phyloP scores from a whole-genome alignment of 2,888 invertebrate species.

The Nephrotoma appendiculata region DNA sequence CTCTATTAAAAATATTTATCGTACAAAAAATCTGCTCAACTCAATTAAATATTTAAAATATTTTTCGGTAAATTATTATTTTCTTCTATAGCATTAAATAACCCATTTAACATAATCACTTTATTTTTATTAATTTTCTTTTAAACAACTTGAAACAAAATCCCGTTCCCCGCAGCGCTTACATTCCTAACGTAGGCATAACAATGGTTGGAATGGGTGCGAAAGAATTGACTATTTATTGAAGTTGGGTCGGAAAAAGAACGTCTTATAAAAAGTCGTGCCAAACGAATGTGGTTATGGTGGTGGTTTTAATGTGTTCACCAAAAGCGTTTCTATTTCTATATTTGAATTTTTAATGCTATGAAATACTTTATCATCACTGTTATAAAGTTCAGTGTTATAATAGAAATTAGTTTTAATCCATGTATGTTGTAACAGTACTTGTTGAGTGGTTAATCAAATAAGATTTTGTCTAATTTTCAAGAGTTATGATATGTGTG shows the following conservation, averaged over 20 bases:
- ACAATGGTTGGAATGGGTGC: background rate
- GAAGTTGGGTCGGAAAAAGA: background rate
- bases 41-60: background rate
- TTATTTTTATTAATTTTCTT: background rate
- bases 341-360: background rate
- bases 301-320: background rate
- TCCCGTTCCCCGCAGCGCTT: background rate
- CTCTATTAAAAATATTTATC: background rate
- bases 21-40: background rate
- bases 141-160: background rate
- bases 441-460: background rate
- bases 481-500: background rate
- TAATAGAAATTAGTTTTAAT: background rate
- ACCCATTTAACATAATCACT: background rate
- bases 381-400: background rate
- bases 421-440: background rate
- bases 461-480: background rate
- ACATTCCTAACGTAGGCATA: background rate
- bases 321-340: background rate
- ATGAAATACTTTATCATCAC: background rate
- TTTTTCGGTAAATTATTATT: background rate
- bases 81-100: background rate
- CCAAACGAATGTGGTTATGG: background rate
- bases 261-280: background rate
- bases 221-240: background rate